These are phyloP conservation scores for Chymomyza costata DNA, from an alignment of 1,140 invertebrate genomes.

Conservation along the genomic window DNA sequence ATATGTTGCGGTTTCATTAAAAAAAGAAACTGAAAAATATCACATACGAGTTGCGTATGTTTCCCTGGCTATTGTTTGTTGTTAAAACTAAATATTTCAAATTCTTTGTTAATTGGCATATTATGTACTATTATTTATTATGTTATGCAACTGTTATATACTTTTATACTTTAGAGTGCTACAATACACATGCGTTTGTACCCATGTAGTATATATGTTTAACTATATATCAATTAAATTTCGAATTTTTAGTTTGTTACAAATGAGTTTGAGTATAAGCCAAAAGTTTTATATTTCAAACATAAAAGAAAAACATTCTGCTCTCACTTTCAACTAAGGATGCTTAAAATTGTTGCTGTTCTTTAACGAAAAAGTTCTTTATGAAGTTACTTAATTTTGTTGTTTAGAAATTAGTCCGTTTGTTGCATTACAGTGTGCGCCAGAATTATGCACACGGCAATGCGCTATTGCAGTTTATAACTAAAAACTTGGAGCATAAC, in stretches of 20 bases:
- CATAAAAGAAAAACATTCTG: no score
- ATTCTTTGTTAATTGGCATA: slow-evolving; percentile 26
- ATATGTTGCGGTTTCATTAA: slow-evolving; percentile 44
- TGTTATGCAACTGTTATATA: slow-evolving; percentile 59
- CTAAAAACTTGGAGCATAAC: slow-evolving; percentile 32
- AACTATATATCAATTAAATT: slow-evolving; percentile 53
- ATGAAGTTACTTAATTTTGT: no score
- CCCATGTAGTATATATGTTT: no score
- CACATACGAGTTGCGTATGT: slow-evolving; percentile 75
- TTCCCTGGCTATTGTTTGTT: slow-evolving; percentile 75
- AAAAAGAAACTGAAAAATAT: slow-evolving; percentile 74
- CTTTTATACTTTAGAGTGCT: slow-evolving; percentile 50
- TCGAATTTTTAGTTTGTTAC: slow-evolving; percentile 45
- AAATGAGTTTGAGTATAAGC: slow-evolving; percentile 47
- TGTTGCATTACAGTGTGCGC: slow-evolving; percentile 50
- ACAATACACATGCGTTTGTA: not conserved
- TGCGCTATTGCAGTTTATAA: slow-evolving; percentile 64
- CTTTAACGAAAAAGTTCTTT: not conserved
- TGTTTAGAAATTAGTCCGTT: slow-evolving; percentile 50
- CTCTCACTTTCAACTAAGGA: slow-evolving; percentile 41
- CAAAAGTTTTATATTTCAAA: slow-evolving; percentile 22
- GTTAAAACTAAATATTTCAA: slow-evolving; percentile 69
- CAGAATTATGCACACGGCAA: slow-evolving; percentile 46
- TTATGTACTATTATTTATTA: slow-evolving; percentile 35
- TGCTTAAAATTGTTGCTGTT: slow-evolving; percentile 46